A percentile compares a stretch with the other conserved stretches of the same genome.
phyloP scores from a whole-genome alignment of 2,113 vertebrate species.

The Redunca redunca region DNA sequence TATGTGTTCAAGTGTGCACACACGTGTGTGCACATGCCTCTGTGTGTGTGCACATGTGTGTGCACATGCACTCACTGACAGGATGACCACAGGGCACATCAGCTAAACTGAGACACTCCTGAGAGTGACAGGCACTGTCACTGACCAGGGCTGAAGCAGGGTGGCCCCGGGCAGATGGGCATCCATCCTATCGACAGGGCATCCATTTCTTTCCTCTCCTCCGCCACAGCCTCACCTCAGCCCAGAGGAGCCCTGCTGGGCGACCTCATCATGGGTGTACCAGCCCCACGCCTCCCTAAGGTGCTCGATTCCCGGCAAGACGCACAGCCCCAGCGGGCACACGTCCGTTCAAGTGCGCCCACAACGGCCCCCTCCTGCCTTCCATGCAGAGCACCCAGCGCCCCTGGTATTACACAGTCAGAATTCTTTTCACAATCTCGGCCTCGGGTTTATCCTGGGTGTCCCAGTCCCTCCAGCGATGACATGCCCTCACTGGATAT shows the following conservation, averaged over 20 bases:
- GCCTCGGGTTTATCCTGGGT: neutral
- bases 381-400: rapidly evolving
- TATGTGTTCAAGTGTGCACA: rapidly evolving
- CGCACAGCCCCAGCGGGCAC: rapidly evolving
- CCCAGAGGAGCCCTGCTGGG: rapidly evolving
- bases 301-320: rapidly evolving
- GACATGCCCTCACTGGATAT: rapidly evolving
- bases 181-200: neutral
- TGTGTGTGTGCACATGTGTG: neutral
- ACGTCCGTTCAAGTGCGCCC: neutral
- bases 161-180: neutral
- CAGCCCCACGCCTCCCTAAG: neutral
- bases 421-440: rapidly evolving
- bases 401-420: rapidly evolving
- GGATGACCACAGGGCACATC: rapidly evolving
- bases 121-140: neutral
- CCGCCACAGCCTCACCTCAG: neutral
- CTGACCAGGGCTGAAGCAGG: rapidly evolving
- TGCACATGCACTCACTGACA: too few relatives aligned
- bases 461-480: rapidly evolving
- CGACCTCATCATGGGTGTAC: rapidly evolving
- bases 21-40: rapidly evolving
- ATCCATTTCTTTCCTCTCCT: neutral
- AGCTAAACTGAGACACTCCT: neutral
- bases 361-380: rapidly evolving